Evolutionary conservation across 2,888 invertebrate genomes (phyloP), one percentile per base, ranked within the genome.

Genomic region (Strigamia maritima): DNA sequence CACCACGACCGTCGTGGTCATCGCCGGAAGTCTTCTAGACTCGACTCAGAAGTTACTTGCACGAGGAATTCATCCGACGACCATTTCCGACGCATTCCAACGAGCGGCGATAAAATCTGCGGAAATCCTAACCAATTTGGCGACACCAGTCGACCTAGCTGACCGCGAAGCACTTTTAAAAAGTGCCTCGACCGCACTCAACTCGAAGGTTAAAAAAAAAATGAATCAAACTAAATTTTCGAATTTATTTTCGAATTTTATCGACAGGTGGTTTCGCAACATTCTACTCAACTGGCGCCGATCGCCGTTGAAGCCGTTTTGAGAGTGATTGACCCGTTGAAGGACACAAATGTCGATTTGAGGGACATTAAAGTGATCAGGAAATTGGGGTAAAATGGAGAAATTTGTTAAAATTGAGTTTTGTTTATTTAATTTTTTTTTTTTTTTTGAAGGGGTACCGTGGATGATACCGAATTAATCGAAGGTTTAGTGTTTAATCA

Each of bases 31-130:
- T 82, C 87, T 99, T 77, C 88, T 99, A 79, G 97, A 98, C 87
- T 95, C 97, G 77, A 93, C 96, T 77, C 94, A 97, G 85, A 95
- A 95, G 84, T 89, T 99, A 16, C 87, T 99, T 35, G 90, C 91
- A 80, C 95, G 95, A 87, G 98, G 98, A 76, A 94, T 99, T 84
- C 99, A 99, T 85, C 99, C 99, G 1, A 97, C 4, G 98, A 99
- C 85, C 92, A 97, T n/a, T 99, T 98, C 87, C 4, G 98, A 99
- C 85, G 92, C 97, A 19, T 99, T 98, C 87, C 97, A 98, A 85
- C 91, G 93, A 82, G 96, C 89, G 54, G 87, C 89, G 26, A 82
- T 88, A 38, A 90, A 93, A 85, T 92, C 93, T 80, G 89, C 93
- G 79, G 90, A 88, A 80, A 92, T 98, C 82, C 89, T 99, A 10